Conservation (phyloP, 2,888 invertebrate genomes). For the Flexamia atlantica region DNA sequence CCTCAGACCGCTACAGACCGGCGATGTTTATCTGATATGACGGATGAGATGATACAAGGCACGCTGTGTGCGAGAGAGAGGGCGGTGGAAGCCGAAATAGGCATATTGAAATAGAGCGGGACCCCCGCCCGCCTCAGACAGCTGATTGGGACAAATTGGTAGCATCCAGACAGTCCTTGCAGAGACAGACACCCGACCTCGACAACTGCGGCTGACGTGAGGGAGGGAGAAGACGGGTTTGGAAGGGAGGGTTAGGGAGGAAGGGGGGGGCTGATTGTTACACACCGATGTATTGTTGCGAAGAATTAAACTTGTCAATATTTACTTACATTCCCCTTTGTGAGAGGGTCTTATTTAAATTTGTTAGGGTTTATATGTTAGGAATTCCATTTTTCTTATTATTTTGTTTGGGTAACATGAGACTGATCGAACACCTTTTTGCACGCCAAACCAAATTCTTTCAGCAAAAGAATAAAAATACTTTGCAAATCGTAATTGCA, state of each 20-base stretch:
- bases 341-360: background rate
- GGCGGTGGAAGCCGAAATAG: constrained; percentile 20
- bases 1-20: background rate
- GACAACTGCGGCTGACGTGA: constrained; percentile 8
- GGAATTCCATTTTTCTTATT: too few species aligned
- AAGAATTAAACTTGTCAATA: background rate
- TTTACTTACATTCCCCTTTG: background rate
- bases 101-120: constrained; percentile 49
- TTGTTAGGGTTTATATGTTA: background rate
- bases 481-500: too few species aligned
- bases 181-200: constrained; percentile 30
- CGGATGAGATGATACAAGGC: constrained; percentile 48
- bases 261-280: background rate
- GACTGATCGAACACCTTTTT: too few species aligned
- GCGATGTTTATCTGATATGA: constrained; percentile 47
- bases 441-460: too few species aligned
- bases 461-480: too few species aligned
- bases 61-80: background rate
- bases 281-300: background rate
- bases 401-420: too few species aligned
- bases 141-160: constrained; percentile 52
- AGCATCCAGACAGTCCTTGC: constrained; percentile 25
- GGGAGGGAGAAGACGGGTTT: background rate
- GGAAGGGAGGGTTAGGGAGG: background rate
- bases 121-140: constrained; percentile 15